Conservation (phyloP, 2,797 vertebrate genomes). For the Atherinosoma microstoma region DNA sequence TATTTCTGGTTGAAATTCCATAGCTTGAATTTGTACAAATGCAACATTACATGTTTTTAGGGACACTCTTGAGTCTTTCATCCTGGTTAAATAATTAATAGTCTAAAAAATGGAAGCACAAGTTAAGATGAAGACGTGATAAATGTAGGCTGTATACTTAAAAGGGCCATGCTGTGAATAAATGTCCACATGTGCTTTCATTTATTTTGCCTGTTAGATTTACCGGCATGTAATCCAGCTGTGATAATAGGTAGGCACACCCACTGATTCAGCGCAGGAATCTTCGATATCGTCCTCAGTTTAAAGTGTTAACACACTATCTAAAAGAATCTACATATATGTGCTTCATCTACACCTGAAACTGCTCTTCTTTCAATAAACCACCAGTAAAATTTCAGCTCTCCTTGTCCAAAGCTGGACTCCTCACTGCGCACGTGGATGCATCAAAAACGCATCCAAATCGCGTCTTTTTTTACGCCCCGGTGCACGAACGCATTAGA, state of each 20-base stretch:
- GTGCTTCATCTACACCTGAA: not conserved
- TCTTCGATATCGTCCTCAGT: slow-evolving; percentile 19
- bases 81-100: not conserved
- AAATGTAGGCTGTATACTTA: not conserved
- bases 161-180: not conserved
- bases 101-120: not conserved
- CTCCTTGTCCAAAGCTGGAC: slow-evolving; percentile 25
- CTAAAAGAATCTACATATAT: not conserved
- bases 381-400: not conserved
- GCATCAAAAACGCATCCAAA: slow-evolving; percentile 26
- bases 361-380: not conserved
- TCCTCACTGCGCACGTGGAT: slow-evolving; percentile 49
- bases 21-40: not conserved
- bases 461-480: not conserved
- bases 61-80: not conserved
- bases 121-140: not conserved
- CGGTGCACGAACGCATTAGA: too few relatives aligned
- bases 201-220: not conserved
- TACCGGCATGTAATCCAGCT: not conserved
- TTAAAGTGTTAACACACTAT: slow-evolving; percentile 31
- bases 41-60: not conserved
- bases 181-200: not conserved
- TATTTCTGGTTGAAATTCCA: not conserved
- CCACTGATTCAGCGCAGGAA: slow-evolving; percentile 39
- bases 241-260: slow-evolving; percentile 50